Conservation (phyloP, 2,113 vertebrate genomes). For the Grammomys dolichurus region DNA sequence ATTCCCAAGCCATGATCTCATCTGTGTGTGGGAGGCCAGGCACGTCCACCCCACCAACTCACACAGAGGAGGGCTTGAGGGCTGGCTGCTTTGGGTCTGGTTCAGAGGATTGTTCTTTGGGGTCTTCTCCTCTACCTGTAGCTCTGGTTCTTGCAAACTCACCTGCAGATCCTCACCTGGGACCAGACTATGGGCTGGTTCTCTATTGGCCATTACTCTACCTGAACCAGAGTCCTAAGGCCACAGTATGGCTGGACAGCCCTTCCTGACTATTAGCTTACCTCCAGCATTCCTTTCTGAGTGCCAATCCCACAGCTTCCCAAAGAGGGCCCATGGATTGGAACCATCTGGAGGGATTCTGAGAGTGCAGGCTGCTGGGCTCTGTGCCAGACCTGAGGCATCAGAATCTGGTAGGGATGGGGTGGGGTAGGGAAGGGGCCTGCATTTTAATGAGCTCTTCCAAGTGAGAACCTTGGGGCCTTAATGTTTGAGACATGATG, state of each 20-base stretch:
- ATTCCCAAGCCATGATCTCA: conserved; percentile 89
- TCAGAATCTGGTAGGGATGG: background rate
- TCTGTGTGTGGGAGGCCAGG: conserved; percentile 72
- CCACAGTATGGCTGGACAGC: background rate
- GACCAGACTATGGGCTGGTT: background rate
- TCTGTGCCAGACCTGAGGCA: conserved; percentile 23
- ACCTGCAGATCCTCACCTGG: background rate
- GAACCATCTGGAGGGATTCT: conserved; percentile 56
- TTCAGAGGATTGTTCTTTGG: background rate
- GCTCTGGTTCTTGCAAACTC: background rate
- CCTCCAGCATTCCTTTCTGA: conserved; percentile 36
- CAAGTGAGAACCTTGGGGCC: conserved; percentile 32
- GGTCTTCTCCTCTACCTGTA: background rate
- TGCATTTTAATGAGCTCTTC: conserved; percentile 26
- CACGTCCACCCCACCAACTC: conserved; percentile 52
- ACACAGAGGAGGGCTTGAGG: background rate
- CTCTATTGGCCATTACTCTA: background rate
- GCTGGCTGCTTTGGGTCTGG: background rate
- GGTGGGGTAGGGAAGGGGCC: background rate
- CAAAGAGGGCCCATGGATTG: conserved; percentile 16
- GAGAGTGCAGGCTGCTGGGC: conserved; percentile 45
- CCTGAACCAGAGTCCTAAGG: background rate
- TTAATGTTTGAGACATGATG: conserved; percentile 11
- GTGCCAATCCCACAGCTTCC: conserved; percentile 11
- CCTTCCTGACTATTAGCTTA: conserved; percentile 8